Evolutionary conservation across 2,113 vertebrate genomes (phyloP).

Genomic region (Orthonyx spaldingii): DNA sequence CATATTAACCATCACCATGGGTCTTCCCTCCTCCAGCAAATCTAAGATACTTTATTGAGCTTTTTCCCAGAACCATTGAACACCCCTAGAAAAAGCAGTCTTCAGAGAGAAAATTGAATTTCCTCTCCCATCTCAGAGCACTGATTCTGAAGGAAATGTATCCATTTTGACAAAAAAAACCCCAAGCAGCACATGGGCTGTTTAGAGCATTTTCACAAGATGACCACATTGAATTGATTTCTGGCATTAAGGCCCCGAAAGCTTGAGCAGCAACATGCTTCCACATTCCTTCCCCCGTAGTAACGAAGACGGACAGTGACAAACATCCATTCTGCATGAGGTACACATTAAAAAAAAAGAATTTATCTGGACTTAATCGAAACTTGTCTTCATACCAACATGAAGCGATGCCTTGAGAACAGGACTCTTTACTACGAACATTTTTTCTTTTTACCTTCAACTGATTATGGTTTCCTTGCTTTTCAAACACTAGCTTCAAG

Average conservation of each 20-base stretch:
- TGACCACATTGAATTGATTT: conserved; percentile 34
- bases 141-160: not conserved
- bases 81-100: not conserved
- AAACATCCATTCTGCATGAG: conserved; percentile 40
- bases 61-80: not conserved
- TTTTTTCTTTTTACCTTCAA: conserved; percentile 53
- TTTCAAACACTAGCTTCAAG: conserved; percentile 24
- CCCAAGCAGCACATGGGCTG: not conserved
- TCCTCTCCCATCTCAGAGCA: not conserved
- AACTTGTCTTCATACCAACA: conserved; percentile 27
- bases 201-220: not conserved
- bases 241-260: not conserved
- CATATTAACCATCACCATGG: not conserved
- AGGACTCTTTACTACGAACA: not conserved
- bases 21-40: not conserved
- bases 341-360: conserved; percentile 10
- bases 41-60: not conserved
- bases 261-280: not conserved
- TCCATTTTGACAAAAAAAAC: not conserved
- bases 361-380: conserved; percentile 59
- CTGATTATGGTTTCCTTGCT: conserved; percentile 8
- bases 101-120: not conserved
- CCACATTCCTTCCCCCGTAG: conserved; percentile 13
- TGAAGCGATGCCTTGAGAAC: conserved; percentile 28
- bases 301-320: conserved; percentile 4